Evolutionary conservation across 2,888 invertebrate genomes (phyloP).

Genomic region (Cyaniris semiargus): DNA sequence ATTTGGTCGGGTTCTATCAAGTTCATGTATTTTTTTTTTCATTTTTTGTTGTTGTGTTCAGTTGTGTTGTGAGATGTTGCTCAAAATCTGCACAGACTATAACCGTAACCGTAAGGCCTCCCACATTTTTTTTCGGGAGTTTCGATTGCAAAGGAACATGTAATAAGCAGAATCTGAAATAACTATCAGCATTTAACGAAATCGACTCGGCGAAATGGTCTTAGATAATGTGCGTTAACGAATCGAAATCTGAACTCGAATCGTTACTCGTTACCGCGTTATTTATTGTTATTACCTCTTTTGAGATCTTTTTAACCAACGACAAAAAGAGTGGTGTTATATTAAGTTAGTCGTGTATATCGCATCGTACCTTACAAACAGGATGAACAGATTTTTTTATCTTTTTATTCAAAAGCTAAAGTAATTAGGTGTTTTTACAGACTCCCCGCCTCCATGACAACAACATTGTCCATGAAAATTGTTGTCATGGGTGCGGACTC

Average conservation of each 20-base stretch:
- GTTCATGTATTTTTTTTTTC: too few relatives aligned
- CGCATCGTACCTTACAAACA: neutral
- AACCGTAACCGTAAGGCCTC: too few relatives aligned
- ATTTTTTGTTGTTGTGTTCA: too few relatives aligned
- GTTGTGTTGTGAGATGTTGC: too few relatives aligned
- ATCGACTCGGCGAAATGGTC: conserved; percentile 9
- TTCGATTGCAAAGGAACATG: neutral
- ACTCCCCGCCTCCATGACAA: too few relatives aligned
- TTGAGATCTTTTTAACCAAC: conserved; percentile 46
- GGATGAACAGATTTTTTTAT: too few relatives aligned
- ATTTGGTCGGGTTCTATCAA: too few relatives aligned
- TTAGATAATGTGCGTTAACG: conserved; percentile 40
- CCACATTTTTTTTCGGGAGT: neutral
- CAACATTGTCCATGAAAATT: too few relatives aligned
- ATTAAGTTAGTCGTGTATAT: neutral
- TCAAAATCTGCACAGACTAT: too few relatives aligned
- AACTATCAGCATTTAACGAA: conserved; percentile 25
- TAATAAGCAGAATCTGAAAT: conserved; percentile 12
- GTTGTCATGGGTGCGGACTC: too few relatives aligned
- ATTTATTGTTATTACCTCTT: conserved; percentile 59
- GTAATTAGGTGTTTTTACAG: too few relatives aligned
- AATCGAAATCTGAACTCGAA: conserved; percentile 53
- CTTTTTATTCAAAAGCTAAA: too few relatives aligned
- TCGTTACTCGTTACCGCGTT: conserved; percentile 51
- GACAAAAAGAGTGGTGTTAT: neutral